Conservation (phyloP, 2,888 invertebrate genomes). For the Doris montereyensis region DNA sequence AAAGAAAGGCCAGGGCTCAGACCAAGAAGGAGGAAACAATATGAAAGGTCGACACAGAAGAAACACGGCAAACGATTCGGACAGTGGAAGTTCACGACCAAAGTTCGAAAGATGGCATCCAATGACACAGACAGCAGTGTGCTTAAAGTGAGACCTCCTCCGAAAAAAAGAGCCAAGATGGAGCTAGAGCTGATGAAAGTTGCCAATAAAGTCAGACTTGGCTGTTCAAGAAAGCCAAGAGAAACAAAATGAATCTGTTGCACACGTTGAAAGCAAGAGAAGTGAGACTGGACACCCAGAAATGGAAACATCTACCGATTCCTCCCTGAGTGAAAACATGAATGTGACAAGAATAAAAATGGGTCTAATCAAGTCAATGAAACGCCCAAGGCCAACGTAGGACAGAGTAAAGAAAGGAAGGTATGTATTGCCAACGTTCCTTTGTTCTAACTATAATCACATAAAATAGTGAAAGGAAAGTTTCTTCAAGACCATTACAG, state of each 20-base stretch:
- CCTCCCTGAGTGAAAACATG: background rate
- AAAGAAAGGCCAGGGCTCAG: background rate
- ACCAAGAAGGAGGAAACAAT: slow-evolving; percentile 7
- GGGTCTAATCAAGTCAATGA: too few relatives aligned
- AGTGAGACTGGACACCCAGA: background rate
- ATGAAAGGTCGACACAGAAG: background rate
- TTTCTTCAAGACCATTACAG: too few relatives aligned
- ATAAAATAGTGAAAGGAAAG: too few relatives aligned
- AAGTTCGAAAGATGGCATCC: slow-evolving; percentile 27
- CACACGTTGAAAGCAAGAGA: background rate
- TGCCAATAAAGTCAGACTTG: background rate
- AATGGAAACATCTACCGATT: background rate
- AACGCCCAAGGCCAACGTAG: too few relatives aligned
- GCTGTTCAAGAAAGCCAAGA: background rate
- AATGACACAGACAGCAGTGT: slow-evolving; percentile 36
- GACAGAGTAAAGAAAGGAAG: too few relatives aligned
- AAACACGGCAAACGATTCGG: too few relatives aligned
- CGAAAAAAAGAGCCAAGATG: slow-evolving; percentile 64
- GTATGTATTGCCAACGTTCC: too few relatives aligned
- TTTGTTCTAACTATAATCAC: too few relatives aligned
- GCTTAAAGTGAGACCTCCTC: slow-evolving; percentile 62
- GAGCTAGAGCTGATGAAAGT: slow-evolving; percentile 54
- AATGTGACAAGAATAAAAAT: background rate
- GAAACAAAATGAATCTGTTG: background rate
- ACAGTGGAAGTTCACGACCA: too few relatives aligned